Conservation (phyloP, 1,140 invertebrate species). For the Camponotus vicinus region DNA sequence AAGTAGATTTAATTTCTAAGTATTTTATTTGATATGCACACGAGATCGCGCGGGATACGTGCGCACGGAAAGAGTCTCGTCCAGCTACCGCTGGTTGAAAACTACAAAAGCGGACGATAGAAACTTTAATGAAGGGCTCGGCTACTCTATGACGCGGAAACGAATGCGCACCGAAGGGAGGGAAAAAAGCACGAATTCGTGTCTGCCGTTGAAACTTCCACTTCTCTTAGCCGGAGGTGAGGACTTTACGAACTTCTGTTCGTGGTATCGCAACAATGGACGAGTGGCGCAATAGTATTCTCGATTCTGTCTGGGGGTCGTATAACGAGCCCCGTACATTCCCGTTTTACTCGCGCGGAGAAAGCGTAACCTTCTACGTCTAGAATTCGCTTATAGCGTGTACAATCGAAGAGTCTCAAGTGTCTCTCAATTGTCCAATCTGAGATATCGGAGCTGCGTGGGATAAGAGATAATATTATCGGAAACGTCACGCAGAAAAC, state of each 20-base stretch:
- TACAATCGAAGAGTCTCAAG: not conserved
- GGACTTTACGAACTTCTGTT: conserved; percentile 64
- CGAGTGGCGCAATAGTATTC: conserved; percentile 8
- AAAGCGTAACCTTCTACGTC: not conserved
- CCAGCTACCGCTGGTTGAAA: conserved; percentile 45
- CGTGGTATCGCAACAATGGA: conserved; percentile 30
- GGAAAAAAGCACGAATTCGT: conserved; percentile 59
- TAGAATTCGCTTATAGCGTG: conserved; percentile 34
- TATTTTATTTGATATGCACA: conserved; percentile 29
- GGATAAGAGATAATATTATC: conserved; percentile 23
- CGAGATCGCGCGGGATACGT: conserved; percentile 41
- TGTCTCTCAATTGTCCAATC: conserved; percentile 40
- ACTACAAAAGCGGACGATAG: conserved; percentile 66
- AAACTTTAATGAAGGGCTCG: conserved; percentile 76
- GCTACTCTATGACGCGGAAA: conserved; percentile 31
- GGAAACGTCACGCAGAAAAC: conserved; percentile 32
- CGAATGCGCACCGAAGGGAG: conserved; percentile 7
- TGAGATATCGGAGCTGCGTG: conserved; percentile 9
- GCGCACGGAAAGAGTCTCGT: conserved; percentile 47
- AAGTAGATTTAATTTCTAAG: not conserved
- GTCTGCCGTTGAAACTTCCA: conserved; percentile 65
- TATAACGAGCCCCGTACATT: conserved; percentile 1
- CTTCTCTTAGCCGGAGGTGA: conserved; percentile 51
- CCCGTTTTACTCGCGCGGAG: not conserved
- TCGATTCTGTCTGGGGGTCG: conserved; percentile 1